Evolutionary conservation across 1,140 invertebrate genomes (phyloP).

Genomic region (Trinorchestia longiramus): DNA sequence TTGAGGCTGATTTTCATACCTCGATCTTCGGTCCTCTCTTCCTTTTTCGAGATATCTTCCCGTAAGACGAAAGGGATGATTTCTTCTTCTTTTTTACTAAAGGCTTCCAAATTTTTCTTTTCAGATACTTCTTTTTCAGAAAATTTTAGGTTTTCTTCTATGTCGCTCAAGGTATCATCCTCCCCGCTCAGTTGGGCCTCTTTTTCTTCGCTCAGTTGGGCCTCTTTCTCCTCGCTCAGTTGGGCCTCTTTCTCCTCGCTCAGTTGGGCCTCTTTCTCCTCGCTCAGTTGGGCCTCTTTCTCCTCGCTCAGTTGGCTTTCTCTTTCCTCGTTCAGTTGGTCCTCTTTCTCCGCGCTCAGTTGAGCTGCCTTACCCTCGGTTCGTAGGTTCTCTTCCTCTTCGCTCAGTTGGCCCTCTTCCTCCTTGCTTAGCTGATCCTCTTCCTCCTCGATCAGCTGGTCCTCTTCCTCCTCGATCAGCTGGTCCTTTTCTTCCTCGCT

Average conservation of each 20-base stretch:
- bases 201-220: not conserved
- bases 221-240: not conserved
- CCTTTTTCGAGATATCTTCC: not conserved
- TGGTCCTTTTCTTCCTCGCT: not conserved
- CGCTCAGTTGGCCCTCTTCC: not conserved
- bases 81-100: not conserved
- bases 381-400: not conserved
- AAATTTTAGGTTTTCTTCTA: not conserved
- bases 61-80: not conserved
- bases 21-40: not conserved
- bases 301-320: no score
- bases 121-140: not conserved
- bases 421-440: not conserved
- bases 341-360: not conserved
- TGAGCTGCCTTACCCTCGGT: not conserved
- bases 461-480: not conserved
- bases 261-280: not conserved
- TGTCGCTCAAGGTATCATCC: not conserved
- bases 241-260: not conserved
- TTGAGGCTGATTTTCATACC: not conserved
- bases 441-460: not conserved
- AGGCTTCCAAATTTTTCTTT: not conserved
- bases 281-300: no score
- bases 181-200: no score
- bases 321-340: not conserved